These are phyloP conservation scores for Akabosia matsudoensis DNA, from an alignment of 1,140 invertebrate species.

Conservation along the genomic window DNA sequence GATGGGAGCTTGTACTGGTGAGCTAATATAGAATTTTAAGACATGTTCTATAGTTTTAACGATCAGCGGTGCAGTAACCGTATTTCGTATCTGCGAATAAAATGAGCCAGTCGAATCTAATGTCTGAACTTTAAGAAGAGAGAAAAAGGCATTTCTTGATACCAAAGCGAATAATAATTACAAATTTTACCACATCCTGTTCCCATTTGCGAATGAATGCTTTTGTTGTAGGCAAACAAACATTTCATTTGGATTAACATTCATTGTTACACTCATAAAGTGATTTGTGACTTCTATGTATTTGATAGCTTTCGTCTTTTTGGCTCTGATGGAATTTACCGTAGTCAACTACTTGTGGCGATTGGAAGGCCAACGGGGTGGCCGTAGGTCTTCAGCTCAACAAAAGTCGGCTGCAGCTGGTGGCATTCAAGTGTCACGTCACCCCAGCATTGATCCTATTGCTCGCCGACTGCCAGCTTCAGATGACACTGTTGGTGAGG, in stretches of 20 bases:
- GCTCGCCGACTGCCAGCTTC: not conserved
- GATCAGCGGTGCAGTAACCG: no score
- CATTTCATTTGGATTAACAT: not conserved
- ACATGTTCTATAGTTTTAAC: no score
- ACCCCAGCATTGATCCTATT: not conserved
- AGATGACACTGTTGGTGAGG: not conserved
- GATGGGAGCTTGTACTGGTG: slow-evolving; percentile 51
- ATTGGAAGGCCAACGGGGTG: slow-evolving; percentile 36
- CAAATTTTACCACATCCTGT: not conserved
- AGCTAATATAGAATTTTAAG: no score
- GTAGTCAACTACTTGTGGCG: slow-evolving; percentile 57
- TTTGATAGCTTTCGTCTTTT: slow-evolving; percentile 55
- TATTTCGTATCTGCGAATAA: no score
- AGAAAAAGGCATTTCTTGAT: no score
- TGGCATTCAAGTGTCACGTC: not conserved
- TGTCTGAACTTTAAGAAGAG: no score
- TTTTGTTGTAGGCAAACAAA: not conserved
- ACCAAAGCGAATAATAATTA: not conserved
- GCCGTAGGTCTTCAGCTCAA: not conserved
- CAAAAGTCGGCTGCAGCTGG: not conserved
- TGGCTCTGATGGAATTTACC: slow-evolving; percentile 57
- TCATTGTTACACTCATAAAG: no score
- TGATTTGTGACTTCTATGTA: no score
- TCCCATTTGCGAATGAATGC: not conserved
- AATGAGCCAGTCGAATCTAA: no score